phyloP scores from a whole-genome alignment of 2,113 vertebrate species.

The Paratilapia polleni region DNA sequence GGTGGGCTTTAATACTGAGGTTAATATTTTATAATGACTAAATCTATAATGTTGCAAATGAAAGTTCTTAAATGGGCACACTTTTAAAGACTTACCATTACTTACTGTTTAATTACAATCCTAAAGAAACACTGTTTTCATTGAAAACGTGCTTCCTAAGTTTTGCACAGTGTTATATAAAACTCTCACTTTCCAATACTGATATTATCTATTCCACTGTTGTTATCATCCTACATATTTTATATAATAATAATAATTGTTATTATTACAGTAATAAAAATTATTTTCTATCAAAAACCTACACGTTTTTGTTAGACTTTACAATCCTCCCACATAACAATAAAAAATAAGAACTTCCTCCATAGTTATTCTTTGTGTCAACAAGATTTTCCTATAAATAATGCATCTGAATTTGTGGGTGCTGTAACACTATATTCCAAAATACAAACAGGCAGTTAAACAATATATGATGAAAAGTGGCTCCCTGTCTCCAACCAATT shows the following conservation, averaged over 20 bases:
- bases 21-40: not conserved
- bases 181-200: not conserved
- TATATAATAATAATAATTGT: not conserved
- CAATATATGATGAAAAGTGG: not conserved
- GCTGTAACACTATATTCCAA: not conserved
- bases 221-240: not conserved
- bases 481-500: not conserved
- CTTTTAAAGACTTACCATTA: not conserved
- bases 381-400: not conserved
- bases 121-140: not conserved
- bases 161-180: not conserved
- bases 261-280: not conserved
- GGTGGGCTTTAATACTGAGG: not conserved
- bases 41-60: not conserved
- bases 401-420: not conserved
- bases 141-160: not conserved
- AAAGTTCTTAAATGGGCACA: not conserved
- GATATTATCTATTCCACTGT: not conserved
- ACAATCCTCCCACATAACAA: not conserved
- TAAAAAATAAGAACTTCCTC: not conserved
- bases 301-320: not conserved
- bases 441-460: not conserved
- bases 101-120: not conserved
- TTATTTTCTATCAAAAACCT: too few relatives aligned
- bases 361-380: not conserved